Conservation (phyloP, 2,797 vertebrate species). For the Miichthys miiuy region DNA sequence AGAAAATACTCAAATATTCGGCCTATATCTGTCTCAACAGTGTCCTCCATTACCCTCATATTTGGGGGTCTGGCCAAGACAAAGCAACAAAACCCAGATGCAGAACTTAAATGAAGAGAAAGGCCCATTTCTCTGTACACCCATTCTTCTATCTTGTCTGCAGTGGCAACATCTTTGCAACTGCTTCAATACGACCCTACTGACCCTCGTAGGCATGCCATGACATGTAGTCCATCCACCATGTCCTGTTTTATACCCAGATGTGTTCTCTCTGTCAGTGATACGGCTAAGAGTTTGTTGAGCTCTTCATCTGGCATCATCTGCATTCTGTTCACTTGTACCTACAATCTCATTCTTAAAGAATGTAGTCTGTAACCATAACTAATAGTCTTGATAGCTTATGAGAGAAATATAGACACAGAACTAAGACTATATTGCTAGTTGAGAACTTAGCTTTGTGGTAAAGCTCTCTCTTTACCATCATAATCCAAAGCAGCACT, state of each 20-base stretch:
- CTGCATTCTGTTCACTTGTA: slow-evolving; percentile 1
- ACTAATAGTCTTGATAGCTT: neutral
- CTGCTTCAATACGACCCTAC: neutral
- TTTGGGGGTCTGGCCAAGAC: slow-evolving; percentile 11
- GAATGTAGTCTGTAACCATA: neutral
- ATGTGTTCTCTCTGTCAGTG: neutral
- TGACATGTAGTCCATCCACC: neutral
- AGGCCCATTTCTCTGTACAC: neutral
- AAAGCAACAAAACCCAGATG: slow-evolving; percentile 8
- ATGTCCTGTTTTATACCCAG: neutral
- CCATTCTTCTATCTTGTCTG: neutral
- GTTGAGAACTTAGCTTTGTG: slow-evolving; percentile 2
- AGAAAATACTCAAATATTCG: slow-evolving; percentile 42
- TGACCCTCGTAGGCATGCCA: neutral
- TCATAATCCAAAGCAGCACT: neutral
- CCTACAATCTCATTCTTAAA: no score
- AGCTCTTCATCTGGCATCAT: neutral
- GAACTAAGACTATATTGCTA: neutral
- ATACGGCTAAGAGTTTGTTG: neutral
- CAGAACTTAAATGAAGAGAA: slow-evolving; percentile 17
- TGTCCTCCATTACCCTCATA: slow-evolving; percentile 51
- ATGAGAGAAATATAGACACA: neutral
- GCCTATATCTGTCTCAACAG: slow-evolving; percentile 33
- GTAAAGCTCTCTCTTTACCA: slow-evolving; percentile 8
- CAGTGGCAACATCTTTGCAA: neutral